phyloP scores from a whole-genome alignment of 2,797 vertebrate genomes.

The Acrossocheilus fasciatus region DNA sequence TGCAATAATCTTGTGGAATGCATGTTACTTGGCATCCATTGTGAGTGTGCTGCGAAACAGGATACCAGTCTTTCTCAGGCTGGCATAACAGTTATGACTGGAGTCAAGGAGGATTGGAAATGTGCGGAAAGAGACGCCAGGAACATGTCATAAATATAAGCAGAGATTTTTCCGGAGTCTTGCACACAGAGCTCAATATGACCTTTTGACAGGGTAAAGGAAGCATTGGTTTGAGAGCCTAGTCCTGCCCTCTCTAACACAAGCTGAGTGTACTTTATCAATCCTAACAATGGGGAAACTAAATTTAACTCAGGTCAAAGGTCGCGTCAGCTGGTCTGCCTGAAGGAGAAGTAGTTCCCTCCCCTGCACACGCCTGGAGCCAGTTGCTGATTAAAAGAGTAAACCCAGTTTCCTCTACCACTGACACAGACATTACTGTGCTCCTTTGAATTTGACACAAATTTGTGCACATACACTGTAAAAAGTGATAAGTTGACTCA shows the following conservation, averaged over 20 bases:
- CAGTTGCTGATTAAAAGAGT: slow-evolving; percentile 42
- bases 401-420: not conserved
- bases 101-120: slow-evolving; percentile 60
- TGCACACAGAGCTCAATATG: slow-evolving; percentile 64
- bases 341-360: slow-evolving; percentile 60
- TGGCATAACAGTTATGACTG: slow-evolving; percentile 61
- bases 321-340: slow-evolving; percentile 47
- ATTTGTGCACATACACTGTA: not conserved
- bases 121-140: slow-evolving; percentile 44
- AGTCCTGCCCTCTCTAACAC: slow-evolving; percentile 58
- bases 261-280: slow-evolving; percentile 59
- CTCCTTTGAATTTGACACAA: not conserved
- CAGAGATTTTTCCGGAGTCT: slow-evolving; percentile 43
- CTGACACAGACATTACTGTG: not conserved
- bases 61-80: slow-evolving; percentile 64
- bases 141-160: slow-evolving; percentile 69
- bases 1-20: slow-evolving; percentile 62
- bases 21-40: slow-evolving; percentile 66
- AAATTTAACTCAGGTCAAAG: slow-evolving; percentile 67
- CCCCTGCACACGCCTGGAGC: slow-evolving; percentile 50
- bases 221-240: slow-evolving; percentile 65
- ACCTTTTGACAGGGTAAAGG: slow-evolving; percentile 60
- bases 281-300: slow-evolving; percentile 71
- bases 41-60: slow-evolving; percentile 61
- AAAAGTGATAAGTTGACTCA: too few species aligned